Percentiles rank a stretch among this genome's conserved stretches.
These are phyloP conservation scores for Danionella dracula DNA, from an alignment of 2,797 vertebrate genomes.

Conservation along the genomic window DNA sequence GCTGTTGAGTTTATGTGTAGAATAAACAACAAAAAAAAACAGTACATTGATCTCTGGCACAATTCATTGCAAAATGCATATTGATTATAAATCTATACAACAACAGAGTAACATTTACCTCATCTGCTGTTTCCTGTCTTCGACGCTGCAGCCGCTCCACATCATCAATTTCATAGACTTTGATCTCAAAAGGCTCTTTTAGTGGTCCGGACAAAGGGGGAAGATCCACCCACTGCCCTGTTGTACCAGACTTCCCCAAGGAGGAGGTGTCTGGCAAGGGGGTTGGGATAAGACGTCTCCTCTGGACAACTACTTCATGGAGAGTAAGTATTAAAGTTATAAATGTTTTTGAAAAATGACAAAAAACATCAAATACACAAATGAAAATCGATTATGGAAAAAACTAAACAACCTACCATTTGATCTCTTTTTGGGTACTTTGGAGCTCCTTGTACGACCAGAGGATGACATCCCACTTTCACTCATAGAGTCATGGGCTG, in stretches of 20 bases:
- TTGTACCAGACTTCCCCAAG: slow-evolving; percentile 77
- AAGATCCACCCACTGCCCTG: slow-evolving; percentile 95
- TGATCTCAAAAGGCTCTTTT: slow-evolving; percentile 98
- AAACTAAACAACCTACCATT: slow-evolving; percentile 80
- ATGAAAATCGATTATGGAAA: neutral
- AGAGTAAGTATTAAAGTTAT: slow-evolving; percentile 22
- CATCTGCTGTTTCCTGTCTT: slow-evolving; percentile 47
- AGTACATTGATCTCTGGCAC: too few relatives aligned
- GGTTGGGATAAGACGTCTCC: slow-evolving; percentile 88
- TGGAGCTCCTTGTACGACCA: slow-evolving; percentile 81
- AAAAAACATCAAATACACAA: too few relatives aligned
- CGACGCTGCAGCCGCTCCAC: slow-evolving; percentile 89
- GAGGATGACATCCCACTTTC: slow-evolving; percentile 89
- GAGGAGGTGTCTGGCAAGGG: slow-evolving; percentile 86
- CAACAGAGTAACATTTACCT: too few relatives aligned
- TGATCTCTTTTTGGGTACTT: slow-evolving; percentile 88
- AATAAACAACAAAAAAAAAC: too few relatives aligned
- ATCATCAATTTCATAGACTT: slow-evolving; percentile 98
- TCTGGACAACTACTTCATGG: slow-evolving; percentile 75
- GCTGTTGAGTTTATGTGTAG: too few relatives aligned
- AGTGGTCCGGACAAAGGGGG: slow-evolving; percentile 87
- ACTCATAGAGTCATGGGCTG: slow-evolving; percentile 92
- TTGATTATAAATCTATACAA: too few relatives aligned
- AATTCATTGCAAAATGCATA: too few relatives aligned
- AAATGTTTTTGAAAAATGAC: too few relatives aligned